These are phyloP conservation scores for Lasioglossum lativentre DNA, from an alignment of 2,888 invertebrate genomes.

Conservation along the genomic window DNA sequence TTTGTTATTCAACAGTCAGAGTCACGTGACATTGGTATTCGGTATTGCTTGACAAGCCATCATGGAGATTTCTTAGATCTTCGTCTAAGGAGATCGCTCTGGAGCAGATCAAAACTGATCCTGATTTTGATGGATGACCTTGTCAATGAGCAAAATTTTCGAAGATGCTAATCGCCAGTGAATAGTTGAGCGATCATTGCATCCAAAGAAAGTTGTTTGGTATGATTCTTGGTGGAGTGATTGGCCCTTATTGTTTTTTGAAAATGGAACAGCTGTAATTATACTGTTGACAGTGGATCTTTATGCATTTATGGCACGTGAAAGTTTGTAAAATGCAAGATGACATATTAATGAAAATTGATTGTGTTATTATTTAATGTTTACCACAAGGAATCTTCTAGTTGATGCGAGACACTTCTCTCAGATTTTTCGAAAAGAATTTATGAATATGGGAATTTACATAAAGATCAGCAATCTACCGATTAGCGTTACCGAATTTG, in stretches of 20 bases:
- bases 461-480: neutral
- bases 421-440: neutral
- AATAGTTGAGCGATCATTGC: neutral
- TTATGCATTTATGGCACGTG: neutral
- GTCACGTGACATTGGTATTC: neutral
- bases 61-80: too few species aligned
- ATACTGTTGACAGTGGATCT: neutral
- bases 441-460: neutral
- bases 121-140: neutral
- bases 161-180: neutral
- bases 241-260: neutral
- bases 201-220: neutral
- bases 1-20: neutral
- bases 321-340: neutral
- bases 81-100: too few species aligned
- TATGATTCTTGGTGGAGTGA: neutral
- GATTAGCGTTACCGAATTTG: neutral
- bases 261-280: neutral
- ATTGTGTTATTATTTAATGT: neutral
- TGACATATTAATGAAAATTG: too few species aligned
- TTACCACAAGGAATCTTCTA: neutral
- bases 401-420: neutral
- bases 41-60: neutral
- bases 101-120: too few species aligned
- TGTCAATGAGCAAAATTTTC: neutral